Base-by-base conservation (phyloP, 2,113 vertebrate species). In the Elachura formosa region DNA sequence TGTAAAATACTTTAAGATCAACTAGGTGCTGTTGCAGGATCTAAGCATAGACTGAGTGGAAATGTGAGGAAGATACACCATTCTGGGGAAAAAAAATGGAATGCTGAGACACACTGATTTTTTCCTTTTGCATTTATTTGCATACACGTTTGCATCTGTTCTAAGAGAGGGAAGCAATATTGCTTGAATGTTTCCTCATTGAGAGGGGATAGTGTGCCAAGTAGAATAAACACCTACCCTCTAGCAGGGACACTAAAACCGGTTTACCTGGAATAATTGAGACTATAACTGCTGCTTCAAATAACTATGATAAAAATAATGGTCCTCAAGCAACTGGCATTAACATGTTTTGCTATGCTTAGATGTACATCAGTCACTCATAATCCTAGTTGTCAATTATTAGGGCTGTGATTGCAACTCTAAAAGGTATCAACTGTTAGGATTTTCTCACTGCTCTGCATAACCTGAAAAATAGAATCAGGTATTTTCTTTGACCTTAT, bases 41-140 rank as follows among this genome's bases (percentile, higher is more conserved):
- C 15, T 41, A 62, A 62, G 77, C 16, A 81, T 9, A 14, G 29
- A 78, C 56, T 5, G 26, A 66, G 7, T 9, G 23, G 11, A 62
- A 52, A 5, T 11, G 9, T 31, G 38, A 82, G 9, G 33, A 87
- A 82, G 28, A 69, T 5, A 36, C 0, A 67, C 1, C 0, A 0
- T 23, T 63, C 13, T 14, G 36, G 19, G 56, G 56, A 77, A 71
- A 46, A 79, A 26, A 24, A 36, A 0, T 8, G 2, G 12, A 64
- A 49, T 18, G 9, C 9, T 20, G 36, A 83, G 14, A 64, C 29
- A 12, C 34, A 41, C 54, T 29, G 58, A 12, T 41, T 76, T 33
- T 69, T 89, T 76, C 33, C 6, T 55, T 59, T 54, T 38, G 23
- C 26, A 76, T 84, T 76, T 84, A 46, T 69, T 91, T 61, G 9